Base-by-base conservation (phyloP, 2,797 vertebrate species). In the Chrysocyon brachyurus region DNA sequence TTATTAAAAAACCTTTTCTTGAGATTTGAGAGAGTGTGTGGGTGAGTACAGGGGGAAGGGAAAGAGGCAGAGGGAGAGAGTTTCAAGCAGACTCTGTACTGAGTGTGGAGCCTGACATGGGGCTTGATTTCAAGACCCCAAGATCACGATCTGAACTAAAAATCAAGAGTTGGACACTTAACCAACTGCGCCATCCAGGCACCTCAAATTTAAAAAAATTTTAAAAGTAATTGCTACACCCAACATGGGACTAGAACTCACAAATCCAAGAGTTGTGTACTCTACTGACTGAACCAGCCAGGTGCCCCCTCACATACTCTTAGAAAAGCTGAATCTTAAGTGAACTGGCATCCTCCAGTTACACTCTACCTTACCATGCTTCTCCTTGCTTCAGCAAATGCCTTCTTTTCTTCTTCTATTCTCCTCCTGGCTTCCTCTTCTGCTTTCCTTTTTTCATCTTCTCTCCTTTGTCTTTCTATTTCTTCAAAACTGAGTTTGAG, bases 401-500 rank as follows among this genome's bases (percentile, higher is more conserved):
- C 99, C 98, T 98, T 99, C 97, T 99, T 99, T 98, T 99, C 99
- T 93, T 99, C 99, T 97, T 99, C 99, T 97, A 99, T 99, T 91
- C 99, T 99, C 97, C 98, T 99, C 96, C 99, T 99, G 87, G 99
- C 99, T 96, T 99, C 99, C 78, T 99, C 99, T 96, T 99, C 99
- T 75, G 99, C 99, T 98, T 98, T 99, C 96, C 99, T 99, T 93
- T 99, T 99, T 94, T 99, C 99, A 15, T 99, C 99, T 98, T 99
- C 99, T 86, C 99, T 99, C 91, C 99, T 99, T 96, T 99, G 99
- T 95, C 98, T 99, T 98, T 99, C 99, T 84, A 99, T 96, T 98
- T 99, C 99, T 98, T 99, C 99, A 98, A 99, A 99, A 98, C 99
- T 99, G 98, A 99, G 98, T 97, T 99, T 99, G 91, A 99, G 99